Evolutionary conservation across 2,113 vertebrate species (phyloP), one percentile per base, ranked within the genome.

Genomic region (Heterotis niloticus): DNA sequence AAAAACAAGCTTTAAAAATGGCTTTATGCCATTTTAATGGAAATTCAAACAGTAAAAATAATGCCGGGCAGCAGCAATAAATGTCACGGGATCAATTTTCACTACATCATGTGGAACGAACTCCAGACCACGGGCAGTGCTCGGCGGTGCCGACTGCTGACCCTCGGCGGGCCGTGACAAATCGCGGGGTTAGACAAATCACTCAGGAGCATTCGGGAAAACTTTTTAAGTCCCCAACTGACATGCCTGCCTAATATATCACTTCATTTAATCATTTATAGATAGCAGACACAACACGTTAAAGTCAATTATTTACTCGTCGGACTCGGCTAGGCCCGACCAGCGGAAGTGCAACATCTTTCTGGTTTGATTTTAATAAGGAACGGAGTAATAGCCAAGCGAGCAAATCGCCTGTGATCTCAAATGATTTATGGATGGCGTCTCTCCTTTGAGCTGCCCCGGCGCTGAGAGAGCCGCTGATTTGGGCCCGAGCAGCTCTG

Each of bases 281-380:
- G 34, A 77, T 26, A 59, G 85, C 85, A 44, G 28, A 74, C 24
- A n/a, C 29, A 85, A 70, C 77, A 89, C 89, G 88, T 91, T 86
- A 90, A 90, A 89, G 86, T 79, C 64, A 77, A 82, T 83, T 78
- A 82, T 85, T 88, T 86, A 84, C 84, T 86, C 20, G 79, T 64
- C 79, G 60, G 84, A 85, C 81, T 75, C 79, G 86, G 79, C 77
- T 82, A 85, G 83, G 80, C 82, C 44, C 64, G 60, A 17, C 20
- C 12, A 62, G 24, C 7, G 34, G 20, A 9, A 66, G 62, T 20
- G 29, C 44, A 77, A 13, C n/a, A 18, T 66, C 20, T 44, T 51
- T 52, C 18, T 52, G 26, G 64, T 57, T 26, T 68, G 76, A 78
- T 68, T 54, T 69, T 59, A 67, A 78, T 69, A 78, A 78, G 76